Evolutionary conservation across 2,113 vertebrate genomes (phyloP).

Genomic region (Glaucomys volans): DNA sequence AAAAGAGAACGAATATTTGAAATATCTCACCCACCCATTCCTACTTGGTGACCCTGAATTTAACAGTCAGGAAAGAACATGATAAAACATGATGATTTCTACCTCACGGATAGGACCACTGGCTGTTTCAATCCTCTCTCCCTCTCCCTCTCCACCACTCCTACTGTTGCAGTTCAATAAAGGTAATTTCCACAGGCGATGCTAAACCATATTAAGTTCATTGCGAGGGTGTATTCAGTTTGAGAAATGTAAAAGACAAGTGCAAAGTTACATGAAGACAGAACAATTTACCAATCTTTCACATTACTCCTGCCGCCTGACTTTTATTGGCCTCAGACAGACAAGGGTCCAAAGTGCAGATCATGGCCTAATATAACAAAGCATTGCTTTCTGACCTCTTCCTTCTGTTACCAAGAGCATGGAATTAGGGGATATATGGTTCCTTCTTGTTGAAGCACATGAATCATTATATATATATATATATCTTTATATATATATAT

Average conservation of each 20-base stretch:
- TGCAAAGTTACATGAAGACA: constrained; percentile 71
- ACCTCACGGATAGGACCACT: not conserved
- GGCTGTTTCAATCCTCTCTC: not conserved
- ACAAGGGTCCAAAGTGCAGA: constrained; percentile 55
- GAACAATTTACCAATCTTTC: constrained; percentile 64
- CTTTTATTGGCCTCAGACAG: constrained; percentile 63
- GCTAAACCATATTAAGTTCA: constrained; percentile 62
- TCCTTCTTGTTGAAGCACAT: not conserved
- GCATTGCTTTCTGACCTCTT: constrained; percentile 53
- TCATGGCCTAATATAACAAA: constrained; percentile 71
- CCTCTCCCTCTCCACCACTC: not conserved
- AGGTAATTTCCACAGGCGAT: constrained; percentile 74
- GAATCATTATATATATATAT: not conserved
- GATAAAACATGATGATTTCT: not conserved
- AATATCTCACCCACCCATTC: not conserved
- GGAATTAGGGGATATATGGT: constrained; percentile 60
- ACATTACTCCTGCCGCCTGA: constrained; percentile 39
- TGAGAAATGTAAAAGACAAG: constrained; percentile 78
- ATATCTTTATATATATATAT: not conserved
- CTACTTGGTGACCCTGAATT: not conserved
- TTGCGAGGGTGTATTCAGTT: constrained; percentile 77
- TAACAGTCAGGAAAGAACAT: not conserved
- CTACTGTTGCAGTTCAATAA: constrained; percentile 55
- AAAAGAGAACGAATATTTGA: not conserved
- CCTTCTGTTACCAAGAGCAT: constrained; percentile 73